These are phyloP conservation scores for Scaptomyza reducta DNA, from an alignment of 2,888 invertebrate genomes.

Conservation along the genomic window DNA sequence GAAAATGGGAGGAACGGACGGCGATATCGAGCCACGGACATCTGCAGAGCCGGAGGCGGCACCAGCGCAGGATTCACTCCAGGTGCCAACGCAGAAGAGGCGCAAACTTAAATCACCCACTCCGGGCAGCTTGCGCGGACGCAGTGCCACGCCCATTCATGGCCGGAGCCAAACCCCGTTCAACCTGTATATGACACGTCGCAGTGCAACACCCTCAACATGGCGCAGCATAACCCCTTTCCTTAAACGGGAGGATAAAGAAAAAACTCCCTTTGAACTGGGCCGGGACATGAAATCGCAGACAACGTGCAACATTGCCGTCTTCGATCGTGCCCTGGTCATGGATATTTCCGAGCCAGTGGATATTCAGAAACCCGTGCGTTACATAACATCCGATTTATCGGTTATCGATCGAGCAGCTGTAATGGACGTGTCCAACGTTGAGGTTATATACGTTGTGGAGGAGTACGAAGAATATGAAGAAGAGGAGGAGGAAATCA, in stretches of 20 bases:
- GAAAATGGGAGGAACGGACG: constrained; percentile 83
- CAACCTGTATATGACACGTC: constrained; percentile 81
- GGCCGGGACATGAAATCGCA: constrained; percentile 82
- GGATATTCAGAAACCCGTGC: constrained; percentile 82
- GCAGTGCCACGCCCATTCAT: constrained; percentile 84
- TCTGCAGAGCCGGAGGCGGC: constrained; percentile 82
- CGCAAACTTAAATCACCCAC: constrained; percentile 84
- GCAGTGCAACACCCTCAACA: constrained; percentile 84
- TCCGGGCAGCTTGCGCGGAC: constrained; percentile 83
- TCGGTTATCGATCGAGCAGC: constrained; percentile 84
- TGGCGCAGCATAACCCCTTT: constrained; percentile 84
- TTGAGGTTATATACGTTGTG: constrained; percentile 84
- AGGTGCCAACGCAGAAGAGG: constrained; percentile 82
- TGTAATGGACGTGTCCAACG: constrained; percentile 85
- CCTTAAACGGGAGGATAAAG: constrained; percentile 83
- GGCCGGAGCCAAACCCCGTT: constrained; percentile 84
- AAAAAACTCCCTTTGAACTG: constrained; percentile 84
- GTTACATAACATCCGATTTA: constrained; percentile 84
- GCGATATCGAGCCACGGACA: constrained; percentile 80
- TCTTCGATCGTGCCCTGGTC: constrained; percentile 83
- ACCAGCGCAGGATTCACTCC: constrained; percentile 81
- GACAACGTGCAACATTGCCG: constrained; percentile 83
- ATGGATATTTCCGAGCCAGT: constrained; percentile 84
- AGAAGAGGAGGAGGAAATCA: constrained; percentile 80
- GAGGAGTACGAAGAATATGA: constrained; percentile 83